Base-by-base conservation (phyloP, 2,888 invertebrate species). In the Sphaeridia pumilis region DNA sequence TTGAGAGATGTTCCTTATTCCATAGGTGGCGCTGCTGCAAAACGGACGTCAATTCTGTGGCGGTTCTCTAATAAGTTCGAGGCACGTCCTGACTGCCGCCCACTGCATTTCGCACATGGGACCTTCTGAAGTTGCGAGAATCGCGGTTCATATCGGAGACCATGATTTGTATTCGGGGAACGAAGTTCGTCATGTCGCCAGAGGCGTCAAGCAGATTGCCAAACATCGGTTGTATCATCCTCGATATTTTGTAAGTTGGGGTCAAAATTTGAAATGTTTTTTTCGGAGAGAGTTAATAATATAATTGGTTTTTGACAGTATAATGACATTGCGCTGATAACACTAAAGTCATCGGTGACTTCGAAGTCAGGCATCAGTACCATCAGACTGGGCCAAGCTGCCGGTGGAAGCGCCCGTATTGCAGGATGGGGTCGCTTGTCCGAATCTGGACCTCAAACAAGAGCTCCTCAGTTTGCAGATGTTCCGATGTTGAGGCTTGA, bases 401-500 rank as follows among this genome's bases (percentile, higher is more conserved):
- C 35, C 27, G 36, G 21, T 24, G 28, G 28, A 3, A 22, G 5
- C 21, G 59, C 58, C 4, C 48, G 47, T 1, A 58, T 61, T 1
- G 60, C 60, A 7, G 61, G 61, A 31, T 58, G 52, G 54, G 55
- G 51, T 2, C 10, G 36, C 31, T 5, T 36, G 20, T 28, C 28
- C 17, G 50, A 50, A 17, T 84, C 83, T 71, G 88, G 88, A 26
- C 83, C 84, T 0, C 87, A 87, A 66, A 87, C 88, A 1, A 76
- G 82, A 0, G 74, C 84, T 52, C 73, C 88, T 34, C 87, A 87
- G 73, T 84, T 88, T 71, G 88, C 88, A 1, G 80, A 80, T 38
- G 83, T 89, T 61, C 85, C 85, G 0, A 80, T 89, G 62, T 87
- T 87, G 87, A 76, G 80, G 1, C 88, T 88, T 69, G 63, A 71